These are phyloP conservation scores for Tyto alba DNA, from an alignment of 2,113 vertebrate species.

Conservation along the genomic window DNA sequence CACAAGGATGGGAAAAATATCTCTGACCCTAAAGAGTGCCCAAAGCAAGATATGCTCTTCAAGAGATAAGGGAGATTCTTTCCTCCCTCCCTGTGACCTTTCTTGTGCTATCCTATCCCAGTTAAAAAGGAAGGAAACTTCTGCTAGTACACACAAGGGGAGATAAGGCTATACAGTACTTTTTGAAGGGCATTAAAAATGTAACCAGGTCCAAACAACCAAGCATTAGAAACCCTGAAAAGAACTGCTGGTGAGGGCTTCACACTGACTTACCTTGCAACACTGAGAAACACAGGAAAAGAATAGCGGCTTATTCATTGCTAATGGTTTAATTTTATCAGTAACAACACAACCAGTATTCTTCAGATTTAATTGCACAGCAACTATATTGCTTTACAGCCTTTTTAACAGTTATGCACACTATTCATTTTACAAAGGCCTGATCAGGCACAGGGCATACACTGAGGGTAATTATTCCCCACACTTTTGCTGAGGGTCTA, in stretches of 20 bases:
- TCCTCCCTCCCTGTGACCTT: background rate
- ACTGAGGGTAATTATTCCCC: background rate
- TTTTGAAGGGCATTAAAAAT: background rate
- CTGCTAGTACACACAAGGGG: background rate
- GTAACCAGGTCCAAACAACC: background rate
- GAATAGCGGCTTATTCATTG: background rate
- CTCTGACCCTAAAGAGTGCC: background rate
- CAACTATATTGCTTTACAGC: conserved; percentile 7
- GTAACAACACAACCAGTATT: background rate
- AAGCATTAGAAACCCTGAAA: background rate
- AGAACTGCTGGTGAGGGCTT: background rate
- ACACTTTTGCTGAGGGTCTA: background rate
- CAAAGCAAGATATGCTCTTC: background rate
- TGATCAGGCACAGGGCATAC: background rate
- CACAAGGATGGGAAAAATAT: background rate
- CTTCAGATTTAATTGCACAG: background rate
- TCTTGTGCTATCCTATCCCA: background rate
- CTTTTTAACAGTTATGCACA: background rate
- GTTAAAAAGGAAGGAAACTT: background rate
- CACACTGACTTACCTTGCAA: background rate
- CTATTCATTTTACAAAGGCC: background rate
- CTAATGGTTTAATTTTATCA: background rate
- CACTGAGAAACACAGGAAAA: background rate
- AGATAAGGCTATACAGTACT: background rate
- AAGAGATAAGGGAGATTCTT: background rate